A percentile compares a stretch with the other conserved stretches of the same genome.
These are phyloP conservation scores for Chromobotia macracanthus DNA, from an alignment of 2,797 vertebrate genomes.

Conservation along the genomic window DNA sequence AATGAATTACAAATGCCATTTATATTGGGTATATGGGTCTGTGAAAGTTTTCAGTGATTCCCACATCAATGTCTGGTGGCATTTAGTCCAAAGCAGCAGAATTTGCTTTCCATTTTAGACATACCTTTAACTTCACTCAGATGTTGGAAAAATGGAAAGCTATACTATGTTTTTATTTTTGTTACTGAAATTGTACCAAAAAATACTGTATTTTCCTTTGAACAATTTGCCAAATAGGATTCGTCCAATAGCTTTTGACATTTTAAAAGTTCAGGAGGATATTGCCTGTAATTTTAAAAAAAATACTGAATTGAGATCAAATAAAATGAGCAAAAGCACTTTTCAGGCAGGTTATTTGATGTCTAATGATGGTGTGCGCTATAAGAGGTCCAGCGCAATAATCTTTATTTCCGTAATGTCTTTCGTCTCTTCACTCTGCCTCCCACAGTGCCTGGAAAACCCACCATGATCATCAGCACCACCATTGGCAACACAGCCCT, in stretches of 20 bases:
- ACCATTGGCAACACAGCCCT: conserved; percentile 93
- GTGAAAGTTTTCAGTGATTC: neutral
- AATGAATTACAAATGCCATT: neutral
- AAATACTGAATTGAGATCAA: neutral
- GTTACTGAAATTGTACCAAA: neutral
- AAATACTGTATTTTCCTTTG: neutral
- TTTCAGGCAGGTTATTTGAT: neutral
- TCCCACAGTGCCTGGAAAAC: conserved; percentile 87
- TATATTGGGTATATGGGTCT: neutral
- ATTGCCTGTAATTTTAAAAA: neutral
- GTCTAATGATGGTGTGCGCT: neutral
- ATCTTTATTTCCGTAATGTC: neutral
- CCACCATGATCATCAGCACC: conserved; percentile 96
- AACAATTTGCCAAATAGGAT: neutral
- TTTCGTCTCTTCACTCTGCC: neutral
- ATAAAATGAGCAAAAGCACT: neutral
- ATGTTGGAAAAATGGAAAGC: neutral
- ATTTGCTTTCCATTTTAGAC: conserved; percentile 1
- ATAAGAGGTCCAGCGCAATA: neutral
- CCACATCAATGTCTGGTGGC: neutral
- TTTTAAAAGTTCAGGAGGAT: neutral
- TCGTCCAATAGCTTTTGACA: neutral
- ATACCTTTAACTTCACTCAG: neutral
- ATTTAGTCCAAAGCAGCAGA: conserved; percentile 22
- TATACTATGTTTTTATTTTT: neutral